Conservation (phyloP, 2,888 invertebrate genomes). For the Pardosa pseudoannulata region DNA sequence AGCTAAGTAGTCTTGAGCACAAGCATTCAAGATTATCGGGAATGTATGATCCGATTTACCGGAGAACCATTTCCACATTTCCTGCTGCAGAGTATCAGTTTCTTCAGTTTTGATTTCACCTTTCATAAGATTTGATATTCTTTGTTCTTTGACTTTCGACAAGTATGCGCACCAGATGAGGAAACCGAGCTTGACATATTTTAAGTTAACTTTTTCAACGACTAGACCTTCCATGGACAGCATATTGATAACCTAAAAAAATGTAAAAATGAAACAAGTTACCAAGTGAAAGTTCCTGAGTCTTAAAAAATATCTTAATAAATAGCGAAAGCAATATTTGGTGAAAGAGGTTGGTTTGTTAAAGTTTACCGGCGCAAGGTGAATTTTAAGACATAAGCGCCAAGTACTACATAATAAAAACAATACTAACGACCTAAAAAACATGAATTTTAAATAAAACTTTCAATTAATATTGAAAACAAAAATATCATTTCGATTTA, state of each 20-base stretch:
- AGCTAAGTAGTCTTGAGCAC: slow-evolving; percentile 54
- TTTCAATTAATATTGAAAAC: too few species aligned
- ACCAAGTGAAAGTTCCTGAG: background rate
- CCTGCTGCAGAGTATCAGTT: slow-evolving; percentile 76
- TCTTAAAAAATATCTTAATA: too few species aligned
- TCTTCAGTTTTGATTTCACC: slow-evolving; percentile 27
- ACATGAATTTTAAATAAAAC: too few species aligned
- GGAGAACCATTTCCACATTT: slow-evolving; percentile 85
- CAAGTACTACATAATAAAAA: too few species aligned
- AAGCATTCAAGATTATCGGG: slow-evolving; percentile 82
- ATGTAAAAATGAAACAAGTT: too few species aligned
- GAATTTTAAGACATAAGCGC: too few species aligned
- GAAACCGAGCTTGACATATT: slow-evolving; percentile 77
- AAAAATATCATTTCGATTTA: too few species aligned
- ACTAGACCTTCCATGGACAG: slow-evolving; percentile 81
- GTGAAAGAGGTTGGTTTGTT: too few species aligned
- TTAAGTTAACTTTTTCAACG: slow-evolving; percentile 81
- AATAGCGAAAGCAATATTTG: too few species aligned
- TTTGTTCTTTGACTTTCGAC: slow-evolving; percentile 74
- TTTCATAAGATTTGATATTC: slow-evolving; percentile 52
- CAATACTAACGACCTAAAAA: too few species aligned
- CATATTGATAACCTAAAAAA: slow-evolving; percentile 38
- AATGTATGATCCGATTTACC: slow-evolving; percentile 89
- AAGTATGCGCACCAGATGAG: slow-evolving; percentile 77
- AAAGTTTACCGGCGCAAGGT: too few species aligned